phyloP scores from a whole-genome alignment of 1,140 invertebrate species.

The Polypedilum vanderplanki region DNA sequence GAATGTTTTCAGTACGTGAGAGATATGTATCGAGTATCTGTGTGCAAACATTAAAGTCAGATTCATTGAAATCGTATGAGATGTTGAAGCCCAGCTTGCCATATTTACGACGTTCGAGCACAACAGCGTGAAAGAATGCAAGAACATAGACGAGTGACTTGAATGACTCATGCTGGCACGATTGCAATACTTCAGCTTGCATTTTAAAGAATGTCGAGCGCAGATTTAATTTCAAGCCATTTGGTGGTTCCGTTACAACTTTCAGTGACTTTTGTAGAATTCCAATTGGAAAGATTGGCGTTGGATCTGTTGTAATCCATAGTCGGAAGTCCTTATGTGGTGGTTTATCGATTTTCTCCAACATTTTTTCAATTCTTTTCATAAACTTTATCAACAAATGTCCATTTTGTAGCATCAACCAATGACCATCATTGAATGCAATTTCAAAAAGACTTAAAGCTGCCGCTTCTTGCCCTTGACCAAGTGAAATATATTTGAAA shows the following conservation, averaged over 20 bases:
- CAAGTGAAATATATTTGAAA: constrained; percentile 76
- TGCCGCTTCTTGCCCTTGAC: constrained; percentile 80
- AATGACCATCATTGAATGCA: constrained; percentile 68
- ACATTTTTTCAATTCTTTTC: constrained; percentile 67
- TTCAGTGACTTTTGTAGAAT: constrained; percentile 79
- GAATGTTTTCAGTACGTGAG: constrained; percentile 55
- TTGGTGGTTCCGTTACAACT: constrained; percentile 84
- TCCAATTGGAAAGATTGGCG: constrained; percentile 76
- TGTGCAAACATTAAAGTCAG: constrained; percentile 80
- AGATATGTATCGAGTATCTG: constrained; percentile 77
- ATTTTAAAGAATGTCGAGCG: constrained; percentile 83
- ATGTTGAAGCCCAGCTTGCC: constrained; percentile 93
- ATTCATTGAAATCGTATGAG: constrained; percentile 85
- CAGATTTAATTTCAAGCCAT: constrained; percentile 82
- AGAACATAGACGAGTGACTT: constrained; percentile 74
- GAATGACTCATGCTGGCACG: constrained; percentile 64
- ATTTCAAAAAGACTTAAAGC: constrained; percentile 65
- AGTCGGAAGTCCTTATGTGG: constrained; percentile 85
- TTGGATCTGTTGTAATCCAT: constrained; percentile 86
- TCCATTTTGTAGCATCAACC: constrained; percentile 87
- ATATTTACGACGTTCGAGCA: constrained; percentile 82
- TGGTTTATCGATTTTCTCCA: constrained; percentile 69
- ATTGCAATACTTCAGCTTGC: constrained; percentile 57
- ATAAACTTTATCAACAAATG: constrained; percentile 77
- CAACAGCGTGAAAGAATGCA: constrained; percentile 84